These are phyloP conservation scores for Phainopepla nitens DNA, from an alignment of 2,113 vertebrate genomes.

Conservation along the genomic window DNA sequence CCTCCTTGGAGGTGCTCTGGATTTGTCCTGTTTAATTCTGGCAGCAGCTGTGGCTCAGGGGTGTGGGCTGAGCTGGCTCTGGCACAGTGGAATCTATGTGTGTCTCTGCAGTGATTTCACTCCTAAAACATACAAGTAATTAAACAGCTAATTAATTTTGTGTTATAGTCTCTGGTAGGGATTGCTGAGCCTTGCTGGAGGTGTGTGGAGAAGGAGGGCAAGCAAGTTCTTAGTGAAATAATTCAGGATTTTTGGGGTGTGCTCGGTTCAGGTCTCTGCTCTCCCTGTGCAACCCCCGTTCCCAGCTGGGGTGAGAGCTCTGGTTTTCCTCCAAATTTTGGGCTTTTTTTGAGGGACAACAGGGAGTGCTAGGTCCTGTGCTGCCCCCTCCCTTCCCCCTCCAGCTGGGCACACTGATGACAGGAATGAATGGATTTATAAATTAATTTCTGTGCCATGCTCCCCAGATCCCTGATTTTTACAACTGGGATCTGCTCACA, in stretches of 20 bases:
- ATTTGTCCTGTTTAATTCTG: neutral
- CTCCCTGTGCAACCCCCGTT: neutral
- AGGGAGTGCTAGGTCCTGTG: accelerated
- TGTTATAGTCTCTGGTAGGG: neutral
- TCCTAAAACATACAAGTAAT: neutral
- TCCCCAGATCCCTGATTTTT: neutral
- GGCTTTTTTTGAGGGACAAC: accelerated
- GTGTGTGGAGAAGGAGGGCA: neutral
- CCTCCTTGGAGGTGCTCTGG: neutral
- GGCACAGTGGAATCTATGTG: neutral
- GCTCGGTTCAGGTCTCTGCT: neutral
- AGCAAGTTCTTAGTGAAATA: neutral
- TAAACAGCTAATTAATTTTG: neutral
- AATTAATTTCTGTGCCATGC: accelerated
- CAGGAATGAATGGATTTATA: neutral
- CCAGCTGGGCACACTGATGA: no score
- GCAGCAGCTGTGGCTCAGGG: neutral
- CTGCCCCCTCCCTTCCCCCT: neutral
- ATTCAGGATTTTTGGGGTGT: neutral
- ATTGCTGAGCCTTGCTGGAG: neutral
- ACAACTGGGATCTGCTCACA: neutral
- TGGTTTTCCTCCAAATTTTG: neutral
- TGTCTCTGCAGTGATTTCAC: neutral
- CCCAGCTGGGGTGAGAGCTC: neutral
- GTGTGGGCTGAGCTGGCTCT: neutral